These are phyloP conservation scores for Malacoctenus gilli DNA, from an alignment of 2,797 vertebrate genomes.

Conservation along the genomic window DNA sequence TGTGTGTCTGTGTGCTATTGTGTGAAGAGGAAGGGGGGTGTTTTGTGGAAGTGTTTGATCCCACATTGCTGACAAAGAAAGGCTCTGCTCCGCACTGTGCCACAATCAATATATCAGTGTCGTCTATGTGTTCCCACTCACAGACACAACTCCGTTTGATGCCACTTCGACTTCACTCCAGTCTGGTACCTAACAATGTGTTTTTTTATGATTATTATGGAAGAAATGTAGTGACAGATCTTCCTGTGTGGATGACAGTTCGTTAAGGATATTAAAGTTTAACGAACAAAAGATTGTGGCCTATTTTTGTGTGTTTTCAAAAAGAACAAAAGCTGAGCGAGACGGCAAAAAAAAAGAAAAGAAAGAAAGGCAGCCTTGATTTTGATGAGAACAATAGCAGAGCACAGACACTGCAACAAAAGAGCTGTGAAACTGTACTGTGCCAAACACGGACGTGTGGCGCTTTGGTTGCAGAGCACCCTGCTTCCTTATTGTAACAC, in stretches of 20 bases:
- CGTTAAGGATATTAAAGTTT: conserved; percentile 44
- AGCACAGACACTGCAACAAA: conserved; percentile 17
- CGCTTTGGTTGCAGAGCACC: conserved; percentile 15
- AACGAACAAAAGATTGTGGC: conserved; percentile 42
- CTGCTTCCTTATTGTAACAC: neutral
- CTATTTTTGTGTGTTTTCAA: conserved; percentile 3
- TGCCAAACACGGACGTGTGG: conserved; percentile 15
- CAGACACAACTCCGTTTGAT: conserved; percentile 29
- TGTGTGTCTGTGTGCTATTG: conserved; percentile 5
- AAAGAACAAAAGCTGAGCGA: conserved; percentile 17
- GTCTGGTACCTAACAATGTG: conserved; percentile 17
- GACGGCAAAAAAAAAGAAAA: neutral
- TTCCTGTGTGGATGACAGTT: conserved; percentile 37
- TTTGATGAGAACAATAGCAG: conserved; percentile 25
- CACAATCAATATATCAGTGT: conserved; percentile 61
- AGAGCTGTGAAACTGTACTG: conserved; percentile 8
- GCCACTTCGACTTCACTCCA: conserved; percentile 26
- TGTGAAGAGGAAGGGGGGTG: no score
- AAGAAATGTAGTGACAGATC: conserved; percentile 39
- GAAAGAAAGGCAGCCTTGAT: conserved; percentile 15
- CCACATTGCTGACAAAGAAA: conserved; percentile 18
- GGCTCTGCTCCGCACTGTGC: conserved; percentile 37
- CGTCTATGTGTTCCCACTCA: conserved; percentile 29
- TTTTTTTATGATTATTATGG: conserved; percentile 34
- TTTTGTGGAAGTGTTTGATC: conserved; percentile 43